Base-by-base conservation (phyloP, 2,797 vertebrate genomes). In the Masticophis lateralis region DNA sequence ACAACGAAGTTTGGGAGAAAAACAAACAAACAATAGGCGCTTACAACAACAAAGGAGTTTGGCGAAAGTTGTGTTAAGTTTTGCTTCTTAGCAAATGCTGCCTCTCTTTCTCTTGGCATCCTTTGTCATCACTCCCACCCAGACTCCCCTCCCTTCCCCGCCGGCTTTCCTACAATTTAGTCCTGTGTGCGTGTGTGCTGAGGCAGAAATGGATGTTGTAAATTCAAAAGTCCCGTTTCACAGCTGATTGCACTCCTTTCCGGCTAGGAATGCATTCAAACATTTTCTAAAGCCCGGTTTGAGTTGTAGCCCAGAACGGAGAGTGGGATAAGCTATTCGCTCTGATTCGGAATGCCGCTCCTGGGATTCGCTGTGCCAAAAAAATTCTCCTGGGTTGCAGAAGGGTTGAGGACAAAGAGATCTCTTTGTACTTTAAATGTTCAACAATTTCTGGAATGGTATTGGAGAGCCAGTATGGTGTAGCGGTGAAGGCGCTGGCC, bases 181-280 rank as follows among this genome's bases (percentile, higher is more conserved):
- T 60, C 43, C 28, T 87, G 79, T 47, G 66, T 37, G 86, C 4
- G 16, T 87, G 92, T 91, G 94, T 90, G 89, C 14, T 22, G 93
- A 89, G 91, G 96, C 95, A 96, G 96, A 92, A 92, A 88, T 53
- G 94, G 92, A 96, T 95, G 94, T 90, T 94, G 95, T 96, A 59
- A 96, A 94, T 96, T 96, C 93, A 92, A 91, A 93, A 95, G 92
- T 95, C 94, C 92, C 88, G 60, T 96, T 96, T 96, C 93, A 79
- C 86, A 95, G 95, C 60, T 95, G 56, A 91, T 96, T 95, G 93
- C 95, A 60, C 91, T 94, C 55, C 95, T 95, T 95, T 94, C 94
- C 0, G 91, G 95, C 79, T 0, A 91, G 94, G 96, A 59, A 97
- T 94, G 95, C 86, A 91, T 53, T 86, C 94, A 94, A 96, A 93